Evolutionary conservation across 2,888 invertebrate genomes (phyloP), one percentile per base, ranked within the genome.

Genomic region (Cheilosia vulpina): DNA sequence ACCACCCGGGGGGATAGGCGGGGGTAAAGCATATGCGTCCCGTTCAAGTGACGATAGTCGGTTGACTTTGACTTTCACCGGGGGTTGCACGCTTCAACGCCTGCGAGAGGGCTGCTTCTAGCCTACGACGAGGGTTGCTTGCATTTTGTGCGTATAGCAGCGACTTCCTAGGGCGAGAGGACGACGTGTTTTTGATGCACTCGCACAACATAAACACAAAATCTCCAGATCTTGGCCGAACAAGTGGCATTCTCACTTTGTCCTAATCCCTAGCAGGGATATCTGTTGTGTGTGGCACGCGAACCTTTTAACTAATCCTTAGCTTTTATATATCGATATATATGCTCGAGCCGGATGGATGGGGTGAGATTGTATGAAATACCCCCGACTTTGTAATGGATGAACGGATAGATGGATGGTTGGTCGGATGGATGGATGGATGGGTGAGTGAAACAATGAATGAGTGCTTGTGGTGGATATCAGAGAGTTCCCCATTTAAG

Each of bases 61-160:
- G 76, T 85, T 85, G 85, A 85, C 76, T 85, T 85, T 85, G 85
- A 85, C 81, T 76, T 81, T 68, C 66, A 77, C 50, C 66, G 76
- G 72, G 81, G 90, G 90, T 90, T 91, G 90, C 89, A 91, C 90
- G 91, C 91, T 91, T 91, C 90, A 90, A 90, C 92, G 91, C 92
- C 91, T 90, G 88, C 88, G 87, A 50, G 79, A 79, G 69, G 84
- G 79, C 66, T 79, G 71, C 53, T 79, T 34, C 31, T 41, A 21
- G n/a, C 24, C 2, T 15, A 15, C 41, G 72, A 13, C 13, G 13
- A 62, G 76, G 80, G 50, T 79, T 38, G 19, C 19, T 50, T 77
- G 72, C 80, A 77, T 80, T 63, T 62, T 50, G 34, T 68, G 76
- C 63, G 85, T 53, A 27, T 6, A 31, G 19, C 17, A 38, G 38